Evolutionary conservation across 30 jellyfish, hydroid and myxozoan species (phyloP), one percentile per base, ranked within the genome.

Genomic region (Pseudorhiza aurosa): DNA sequence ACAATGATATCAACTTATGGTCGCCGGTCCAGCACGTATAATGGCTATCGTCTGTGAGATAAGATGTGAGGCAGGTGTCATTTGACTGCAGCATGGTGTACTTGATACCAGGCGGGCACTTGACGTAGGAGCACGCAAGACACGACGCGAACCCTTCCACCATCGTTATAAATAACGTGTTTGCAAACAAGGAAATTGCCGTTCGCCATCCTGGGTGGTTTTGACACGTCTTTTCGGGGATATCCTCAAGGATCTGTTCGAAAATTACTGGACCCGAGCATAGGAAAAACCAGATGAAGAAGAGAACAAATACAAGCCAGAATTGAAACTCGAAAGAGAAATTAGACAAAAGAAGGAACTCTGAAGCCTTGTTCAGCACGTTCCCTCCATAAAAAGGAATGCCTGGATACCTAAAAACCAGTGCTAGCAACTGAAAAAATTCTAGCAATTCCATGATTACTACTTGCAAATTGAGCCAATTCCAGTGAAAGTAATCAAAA

Each of bases 261-360:
- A 93, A 68, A 18, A 93, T 93, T 18, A 86, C 77, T 0, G 98
- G 98, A 29, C 96, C 98, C 4, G 91, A 88, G 45, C 96, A 45
- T 6, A 86, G 57, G 27, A 93, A 86, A 75, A 93, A 93, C 98
- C 98, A 93, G 10, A 87, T 55, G 28, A 72, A 30, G 76, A 93
- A 93, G 50, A 81, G 55, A 8, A 29, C 55, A 67, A 82, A 76
- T 2, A 82, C 77, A 19, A 87, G 50, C 87, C 94, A 70, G 44
- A 93, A 64, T 27, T 68, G 65, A 53, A 56, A 58, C 33, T 77
- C 65, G 73, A 93, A 93, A 27, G 98, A 73, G 2, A 93, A 28
- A 56, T 86, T 82, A 15, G 97, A 87, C 7, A 87, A 68, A 42
- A 93, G 71, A 65, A 93, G 64, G 72, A 78, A 85, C 58, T 73